Conservation (phyloP, 2,797 vertebrate species). For the Monodelphis domestica region DNA sequence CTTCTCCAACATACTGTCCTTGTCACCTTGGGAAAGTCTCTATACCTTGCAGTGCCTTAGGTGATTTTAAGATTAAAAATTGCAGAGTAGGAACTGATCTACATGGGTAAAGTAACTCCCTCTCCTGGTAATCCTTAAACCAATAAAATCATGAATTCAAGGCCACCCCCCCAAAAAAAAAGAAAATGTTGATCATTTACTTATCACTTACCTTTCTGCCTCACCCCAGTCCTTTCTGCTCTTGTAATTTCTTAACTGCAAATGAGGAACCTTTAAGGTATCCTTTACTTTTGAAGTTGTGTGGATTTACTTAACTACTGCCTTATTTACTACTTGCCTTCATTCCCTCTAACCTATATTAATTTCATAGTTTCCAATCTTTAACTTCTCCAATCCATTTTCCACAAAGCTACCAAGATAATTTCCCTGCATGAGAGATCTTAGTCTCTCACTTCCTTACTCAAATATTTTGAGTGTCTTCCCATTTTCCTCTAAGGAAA, state of each 20-base stretch:
- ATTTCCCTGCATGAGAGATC: not conserved
- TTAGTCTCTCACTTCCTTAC: not conserved
- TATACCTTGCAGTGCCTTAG: not conserved
- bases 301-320: not conserved
- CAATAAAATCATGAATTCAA: not conserved
- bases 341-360: not conserved
- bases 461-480: not conserved
- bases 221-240: not conserved
- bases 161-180: not conserved
- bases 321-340: not conserved
- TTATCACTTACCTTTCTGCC: not conserved
- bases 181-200: not conserved
- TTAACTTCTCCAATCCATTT: not conserved
- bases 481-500: not conserved
- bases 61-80: not conserved
- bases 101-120: not conserved
- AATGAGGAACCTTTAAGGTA: rapidly evolving
- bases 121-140: not conserved
- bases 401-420: not conserved
- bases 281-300: not conserved
- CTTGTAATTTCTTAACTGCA: not conserved
- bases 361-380: not conserved
- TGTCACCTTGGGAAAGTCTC: not conserved
- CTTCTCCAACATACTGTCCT: not conserved
- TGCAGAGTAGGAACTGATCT: not conserved